Evolutionary conservation across 2,888 invertebrate genomes (phyloP).

Genomic region (Cheilosia scutellata): DNA sequence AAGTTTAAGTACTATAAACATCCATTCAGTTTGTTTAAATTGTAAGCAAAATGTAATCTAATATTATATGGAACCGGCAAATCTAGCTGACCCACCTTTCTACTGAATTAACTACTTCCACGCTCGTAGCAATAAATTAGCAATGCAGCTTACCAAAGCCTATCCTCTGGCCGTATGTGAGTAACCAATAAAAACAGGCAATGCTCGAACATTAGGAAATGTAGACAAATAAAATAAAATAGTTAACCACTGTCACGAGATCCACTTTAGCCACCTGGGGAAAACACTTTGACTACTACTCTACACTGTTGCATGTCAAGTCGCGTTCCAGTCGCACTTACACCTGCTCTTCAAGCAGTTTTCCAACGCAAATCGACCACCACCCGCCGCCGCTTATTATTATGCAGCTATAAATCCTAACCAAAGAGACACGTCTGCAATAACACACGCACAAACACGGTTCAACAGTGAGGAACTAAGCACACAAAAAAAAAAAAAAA

Average conservation of each 20-base stretch:
- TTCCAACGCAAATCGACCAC: slow-evolving; percentile 23
- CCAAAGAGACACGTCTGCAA: slow-evolving; percentile 60
- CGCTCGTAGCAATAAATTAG: slow-evolving; percentile 33
- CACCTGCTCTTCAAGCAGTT: slow-evolving; percentile 48
- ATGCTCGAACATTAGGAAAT: slow-evolving; percentile 37
- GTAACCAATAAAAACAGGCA: slow-evolving; percentile 41
- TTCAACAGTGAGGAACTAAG: not conserved
- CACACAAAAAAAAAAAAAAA: not conserved
- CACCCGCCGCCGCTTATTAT: slow-evolving; percentile 20
- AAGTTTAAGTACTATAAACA: too few species aligned
- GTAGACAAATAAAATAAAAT: slow-evolving; percentile 30
- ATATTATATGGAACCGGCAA: slow-evolving; percentile 13
- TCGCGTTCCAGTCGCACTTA: slow-evolving; percentile 30
- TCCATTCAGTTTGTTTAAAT: not conserved
- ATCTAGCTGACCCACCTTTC: slow-evolving; percentile 39
- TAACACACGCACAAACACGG: slow-evolving; percentile 37
- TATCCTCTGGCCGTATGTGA: not conserved
- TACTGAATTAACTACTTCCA: slow-evolving; percentile 26
- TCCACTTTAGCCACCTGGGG: slow-evolving; percentile 44
- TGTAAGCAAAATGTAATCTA: not conserved
- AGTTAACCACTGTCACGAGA: slow-evolving; percentile 62
- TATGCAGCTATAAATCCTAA: slow-evolving; percentile 51
- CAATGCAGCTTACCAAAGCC: slow-evolving; percentile 57
- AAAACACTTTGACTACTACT: not conserved
- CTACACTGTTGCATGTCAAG: slow-evolving; percentile 61